These are phyloP conservation scores for Bufo bufo DNA, from an alignment of 2,113 vertebrate species.

Conservation along the genomic window DNA sequence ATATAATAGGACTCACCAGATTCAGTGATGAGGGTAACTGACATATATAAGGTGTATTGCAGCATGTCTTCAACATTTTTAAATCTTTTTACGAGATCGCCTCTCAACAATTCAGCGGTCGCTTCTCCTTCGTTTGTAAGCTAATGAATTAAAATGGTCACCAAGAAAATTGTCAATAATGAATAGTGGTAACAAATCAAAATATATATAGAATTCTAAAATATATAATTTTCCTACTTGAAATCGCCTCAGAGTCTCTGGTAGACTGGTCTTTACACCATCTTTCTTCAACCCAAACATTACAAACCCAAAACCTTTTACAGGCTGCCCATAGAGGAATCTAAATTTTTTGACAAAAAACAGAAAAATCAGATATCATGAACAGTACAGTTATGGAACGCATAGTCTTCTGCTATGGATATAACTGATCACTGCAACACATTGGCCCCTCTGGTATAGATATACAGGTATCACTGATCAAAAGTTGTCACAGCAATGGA, in stretches of 20 bases:
- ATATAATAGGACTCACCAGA: constrained; percentile 69
- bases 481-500: too few relatives aligned
- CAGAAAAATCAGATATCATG: not conserved
- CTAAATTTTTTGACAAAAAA: constrained; percentile 52
- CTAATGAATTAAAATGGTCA: constrained; percentile 56
- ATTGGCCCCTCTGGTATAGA: too few relatives aligned
- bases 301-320: constrained; percentile 68
- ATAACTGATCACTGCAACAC: too few relatives aligned
- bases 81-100: constrained; percentile 57
- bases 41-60: constrained; percentile 67
- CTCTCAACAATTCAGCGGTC: constrained; percentile 50
- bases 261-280: constrained; percentile 62
- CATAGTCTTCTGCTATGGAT: too few relatives aligned
- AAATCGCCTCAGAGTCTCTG: constrained; percentile 62
- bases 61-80: constrained; percentile 59
- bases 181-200: too few relatives aligned
- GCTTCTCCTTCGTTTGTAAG: constrained; percentile 60
- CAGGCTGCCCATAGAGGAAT: constrained; percentile 72
- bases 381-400: too few relatives aligned
- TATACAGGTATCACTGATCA: too few relatives aligned
- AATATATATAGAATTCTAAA: not conserved
- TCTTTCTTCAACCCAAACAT: constrained; percentile 69
- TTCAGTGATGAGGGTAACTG: constrained; percentile 72
- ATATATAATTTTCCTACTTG: not conserved
- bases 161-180: not conserved